Base-by-base conservation (phyloP, 2,888 invertebrate species). In the Yponomeuta malinellus region DNA sequence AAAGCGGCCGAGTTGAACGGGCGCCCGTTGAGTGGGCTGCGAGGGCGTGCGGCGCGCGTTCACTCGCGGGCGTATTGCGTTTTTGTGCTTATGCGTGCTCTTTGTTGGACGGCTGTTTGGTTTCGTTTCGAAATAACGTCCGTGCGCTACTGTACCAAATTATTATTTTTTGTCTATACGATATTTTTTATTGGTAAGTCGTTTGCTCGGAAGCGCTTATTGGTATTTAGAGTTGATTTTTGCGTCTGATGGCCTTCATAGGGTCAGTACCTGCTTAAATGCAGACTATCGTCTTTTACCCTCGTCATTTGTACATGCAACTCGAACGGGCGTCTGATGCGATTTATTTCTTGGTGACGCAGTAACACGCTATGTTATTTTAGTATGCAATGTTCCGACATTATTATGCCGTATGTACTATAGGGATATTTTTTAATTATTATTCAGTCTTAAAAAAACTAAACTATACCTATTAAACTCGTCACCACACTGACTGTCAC, bases 1-100 rank as follows among this genome's bases (percentile, higher is more conserved):
- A 83, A 33, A 78, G 80, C 79, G 81, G 79, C 81, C 77, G 81
- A 48, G 10, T 77, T 73, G 70, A 73, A 70, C 70, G 52, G 70
- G 73, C 73, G 71, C 71, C 23, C 66, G 73, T 72, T 74, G 76
- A 76, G 79, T 79, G 75, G 73, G 74, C 76, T 74, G 72, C 73
- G 68, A 65, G 73, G 74, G 71, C 75, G 74, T 72, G 75, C 75
- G 74, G 75, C 68, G 74, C 63, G 70, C 70, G 73, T 69, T 66
- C 48, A 12, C 52, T 59, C 43, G 12, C 70, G 71, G 71, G 33
- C 52, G 71, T 33, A 29, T 52, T 67, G 66, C 59, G 66, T 52
- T 70, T 59, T 71, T 69, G 69, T 70, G 71, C 59, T 59, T 33
- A 48, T 71, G 71, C 71, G 71, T 71, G 71, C 59, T 71, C 64